Conservation (phyloP, 1,140 invertebrate genomes). For the Sycobia sp. region DNA sequence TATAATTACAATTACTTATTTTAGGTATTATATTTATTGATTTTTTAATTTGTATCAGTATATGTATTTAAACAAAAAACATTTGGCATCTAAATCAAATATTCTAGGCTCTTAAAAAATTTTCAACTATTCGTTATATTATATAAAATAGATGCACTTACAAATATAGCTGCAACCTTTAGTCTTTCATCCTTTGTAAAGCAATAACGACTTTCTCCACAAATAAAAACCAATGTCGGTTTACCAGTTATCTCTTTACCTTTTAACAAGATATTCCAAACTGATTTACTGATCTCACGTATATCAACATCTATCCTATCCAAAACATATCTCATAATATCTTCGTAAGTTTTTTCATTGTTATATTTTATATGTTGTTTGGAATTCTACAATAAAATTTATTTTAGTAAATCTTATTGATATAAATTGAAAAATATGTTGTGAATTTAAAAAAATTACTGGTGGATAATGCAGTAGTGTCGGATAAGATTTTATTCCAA, state of each 20-base stretch:
- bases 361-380: slow-evolving; percentile 52
- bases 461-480: slow-evolving; percentile 67
- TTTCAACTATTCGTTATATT: background rate
- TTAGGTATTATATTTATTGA: background rate
- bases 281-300: slow-evolving; percentile 40
- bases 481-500: slow-evolving; percentile 73
- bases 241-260: slow-evolving; percentile 35
- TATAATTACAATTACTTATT: background rate
- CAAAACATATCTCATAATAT: slow-evolving; percentile 59
- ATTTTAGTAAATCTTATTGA: background rate
- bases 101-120: background rate
- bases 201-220: slow-evolving; percentile 62
- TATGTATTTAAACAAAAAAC: background rate
- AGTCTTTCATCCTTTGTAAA: slow-evolving; percentile 61
- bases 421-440: slow-evolving; percentile 1
- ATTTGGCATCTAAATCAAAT: background rate
- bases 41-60: background rate
- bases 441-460: slow-evolving; percentile 32
- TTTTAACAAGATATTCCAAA: slow-evolving; percentile 48
- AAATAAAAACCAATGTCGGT: slow-evolving; percentile 60
- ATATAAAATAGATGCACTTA: slow-evolving; percentile 50
- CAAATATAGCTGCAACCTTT: slow-evolving; percentile 70
- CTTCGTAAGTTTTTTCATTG: slow-evolving; percentile 55
- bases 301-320: slow-evolving; percentile 52
- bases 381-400: slow-evolving; percentile 43